Evolutionary conservation across 2,888 invertebrate genomes (phyloP).

Genomic region (Ophioninae sp.): DNA sequence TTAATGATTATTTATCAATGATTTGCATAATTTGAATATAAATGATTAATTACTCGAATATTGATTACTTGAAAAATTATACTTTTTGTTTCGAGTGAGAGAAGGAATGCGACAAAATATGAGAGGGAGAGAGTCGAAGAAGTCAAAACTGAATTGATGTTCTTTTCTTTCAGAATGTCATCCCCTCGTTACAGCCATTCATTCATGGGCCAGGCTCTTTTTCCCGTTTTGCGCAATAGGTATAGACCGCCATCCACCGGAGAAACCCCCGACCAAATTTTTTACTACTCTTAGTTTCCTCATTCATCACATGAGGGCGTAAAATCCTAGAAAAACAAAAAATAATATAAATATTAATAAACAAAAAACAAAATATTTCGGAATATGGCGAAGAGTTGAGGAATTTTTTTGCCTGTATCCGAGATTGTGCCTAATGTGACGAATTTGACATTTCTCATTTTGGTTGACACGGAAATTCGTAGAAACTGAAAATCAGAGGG

Average conservation of each 20-base stretch:
- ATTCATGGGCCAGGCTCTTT: constrained; percentile 81
- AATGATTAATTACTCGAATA: too few relatives aligned
- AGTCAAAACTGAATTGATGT: constrained; percentile 77
- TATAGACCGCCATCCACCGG: constrained; percentile 72
- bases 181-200: constrained; percentile 81
- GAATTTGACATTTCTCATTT: background rate
- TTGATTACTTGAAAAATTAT: too few relatives aligned
- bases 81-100: background rate
- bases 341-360: too few relatives aligned
- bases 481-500: background rate
- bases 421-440: background rate
- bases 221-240: constrained; percentile 81
- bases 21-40: background rate
- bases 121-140: constrained; percentile 21
- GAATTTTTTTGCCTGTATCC: background rate
- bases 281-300: constrained; percentile 20
- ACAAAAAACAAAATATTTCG: background rate
- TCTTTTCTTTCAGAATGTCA: constrained; percentile 81
- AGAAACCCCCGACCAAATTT: constrained; percentile 67
- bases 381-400: background rate
- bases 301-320: background rate
- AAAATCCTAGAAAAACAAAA: background rate
- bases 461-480: background rate
- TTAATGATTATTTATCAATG: background rate
- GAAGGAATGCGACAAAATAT: constrained; percentile 6